phyloP scores from a whole-genome alignment of 92 coral and sea anemone species.

The Palythoa caribaeorum region DNA sequence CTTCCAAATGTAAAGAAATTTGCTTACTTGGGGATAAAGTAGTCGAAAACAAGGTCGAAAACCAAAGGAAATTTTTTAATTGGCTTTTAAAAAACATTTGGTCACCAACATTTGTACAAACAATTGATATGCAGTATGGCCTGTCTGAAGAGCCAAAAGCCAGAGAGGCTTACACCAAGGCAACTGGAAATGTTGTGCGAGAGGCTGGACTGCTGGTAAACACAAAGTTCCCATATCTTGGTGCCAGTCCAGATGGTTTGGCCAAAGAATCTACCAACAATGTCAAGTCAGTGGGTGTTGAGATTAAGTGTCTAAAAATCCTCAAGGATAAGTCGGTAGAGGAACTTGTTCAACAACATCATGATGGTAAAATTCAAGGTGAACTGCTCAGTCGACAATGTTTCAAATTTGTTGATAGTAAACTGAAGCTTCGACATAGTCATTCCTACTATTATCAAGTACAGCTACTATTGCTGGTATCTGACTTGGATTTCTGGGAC shows the following conservation, averaged over 20 bases:
- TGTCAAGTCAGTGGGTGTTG: slow-evolving; percentile 41
- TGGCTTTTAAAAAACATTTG: slow-evolving; percentile 55
- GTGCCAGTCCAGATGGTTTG: slow-evolving; percentile 63
- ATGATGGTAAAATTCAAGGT: slow-evolving; percentile 31
- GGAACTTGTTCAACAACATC: slow-evolving; percentile 39
- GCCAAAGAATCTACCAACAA: slow-evolving; percentile 7
- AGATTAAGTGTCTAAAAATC: slow-evolving; percentile 60
- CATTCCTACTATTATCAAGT: slow-evolving; percentile 55
- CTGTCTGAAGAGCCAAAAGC: slow-evolving; percentile 52
- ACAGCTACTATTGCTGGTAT: slow-evolving; percentile 55
- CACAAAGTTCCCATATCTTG: slow-evolving; percentile 56
- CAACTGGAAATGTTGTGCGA: slow-evolving; percentile 40
- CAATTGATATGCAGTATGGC: slow-evolving; percentile 46
- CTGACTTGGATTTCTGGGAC: slow-evolving; percentile 58
- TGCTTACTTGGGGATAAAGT: slow-evolving; percentile 36
- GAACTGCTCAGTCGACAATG: slow-evolving; percentile 53
- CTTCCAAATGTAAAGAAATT: slow-evolving; percentile 34
- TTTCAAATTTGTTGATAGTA: slow-evolving; percentile 30
- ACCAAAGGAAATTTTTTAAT: slow-evolving; percentile 29
- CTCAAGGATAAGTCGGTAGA: slow-evolving; percentile 56
- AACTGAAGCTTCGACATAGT: slow-evolving; percentile 46
- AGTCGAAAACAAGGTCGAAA: slow-evolving; percentile 25
- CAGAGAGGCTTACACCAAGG: slow-evolving; percentile 54
- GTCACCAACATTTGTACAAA: slow-evolving; percentile 49
- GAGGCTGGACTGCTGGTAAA: slow-evolving; percentile 57